Evolutionary conservation across 2,888 invertebrate genomes (phyloP).

Genomic region (Tineola bisselliella): DNA sequence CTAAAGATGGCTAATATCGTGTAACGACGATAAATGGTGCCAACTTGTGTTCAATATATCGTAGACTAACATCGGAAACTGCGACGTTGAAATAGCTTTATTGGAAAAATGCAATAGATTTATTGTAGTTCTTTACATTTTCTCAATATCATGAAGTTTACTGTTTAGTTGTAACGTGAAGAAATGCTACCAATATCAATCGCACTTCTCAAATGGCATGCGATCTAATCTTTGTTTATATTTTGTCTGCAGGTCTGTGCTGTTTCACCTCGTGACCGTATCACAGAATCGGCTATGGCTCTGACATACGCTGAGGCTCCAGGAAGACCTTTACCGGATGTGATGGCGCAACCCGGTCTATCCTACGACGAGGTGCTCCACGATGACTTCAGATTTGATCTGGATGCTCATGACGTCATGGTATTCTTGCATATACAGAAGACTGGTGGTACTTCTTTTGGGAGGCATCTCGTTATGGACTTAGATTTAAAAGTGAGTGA

Average conservation of each 20-base stretch:
- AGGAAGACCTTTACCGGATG: constrained; percentile 61
- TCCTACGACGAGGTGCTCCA: constrained; percentile 89
- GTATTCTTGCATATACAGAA: constrained; percentile 98
- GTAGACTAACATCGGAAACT: neutral
- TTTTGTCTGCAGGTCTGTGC: constrained; percentile 72
- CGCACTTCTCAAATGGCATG: too few relatives aligned
- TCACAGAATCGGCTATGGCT: constrained; percentile 60
- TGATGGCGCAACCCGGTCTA: constrained; percentile 72
- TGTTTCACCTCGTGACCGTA: constrained; percentile 72
- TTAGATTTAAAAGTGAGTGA: constrained; percentile 77
- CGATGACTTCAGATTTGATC: constrained; percentile 88
- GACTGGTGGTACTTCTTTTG: constrained; percentile 98
- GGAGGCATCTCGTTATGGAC: constrained; percentile 95
- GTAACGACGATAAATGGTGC: neutral
- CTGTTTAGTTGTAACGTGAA: neutral
- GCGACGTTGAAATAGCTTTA: neutral
- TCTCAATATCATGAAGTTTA: neutral
- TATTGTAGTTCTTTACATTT: neutral
- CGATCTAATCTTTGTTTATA: too few relatives aligned
- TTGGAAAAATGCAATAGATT: neutral
- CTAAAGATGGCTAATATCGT: neutral
- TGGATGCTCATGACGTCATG: constrained; percentile 95
- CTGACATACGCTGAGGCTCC: constrained; percentile 60
- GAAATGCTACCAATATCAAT: neutral
- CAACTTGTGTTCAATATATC: neutral